phyloP scores from a whole-genome alignment of 35 echinoderm and acorn worm species.

The Strongylocentrotus purpuratus region DNA sequence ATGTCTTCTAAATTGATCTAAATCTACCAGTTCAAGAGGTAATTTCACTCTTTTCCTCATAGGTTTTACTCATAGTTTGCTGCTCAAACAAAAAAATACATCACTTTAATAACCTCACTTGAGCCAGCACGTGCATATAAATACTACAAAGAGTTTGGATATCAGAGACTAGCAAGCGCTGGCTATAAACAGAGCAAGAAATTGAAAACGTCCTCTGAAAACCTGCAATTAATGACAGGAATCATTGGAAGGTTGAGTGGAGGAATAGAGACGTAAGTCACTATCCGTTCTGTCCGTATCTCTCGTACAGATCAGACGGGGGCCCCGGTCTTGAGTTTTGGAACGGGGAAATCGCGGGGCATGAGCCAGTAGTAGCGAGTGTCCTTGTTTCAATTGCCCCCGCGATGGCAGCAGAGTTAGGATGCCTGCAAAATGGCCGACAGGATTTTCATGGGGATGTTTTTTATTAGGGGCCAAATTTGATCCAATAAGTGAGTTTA shows the following conservation, averaged over 20 bases:
- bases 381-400: neutral
- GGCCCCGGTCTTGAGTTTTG: neutral
- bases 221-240: conserved; percentile 10
- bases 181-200: conserved; percentile 1
- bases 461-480: conserved; percentile 27
- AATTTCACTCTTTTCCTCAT: too few species aligned
- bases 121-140: too few species aligned
- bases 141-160: neutral
- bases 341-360: neutral
- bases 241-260: neutral
- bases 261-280: conserved; percentile 2
- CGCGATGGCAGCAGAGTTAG: neutral
- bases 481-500: neutral
- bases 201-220: neutral
- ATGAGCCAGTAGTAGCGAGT: neutral
- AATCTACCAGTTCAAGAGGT: too few species aligned
- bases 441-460: neutral
- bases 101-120: too few species aligned
- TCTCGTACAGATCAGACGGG: neutral
- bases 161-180: neutral
- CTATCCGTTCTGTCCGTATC: neutral
- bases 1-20: too few species aligned
- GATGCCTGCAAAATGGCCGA: neutral
- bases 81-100: too few species aligned
- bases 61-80: too few species aligned